phyloP scores from a whole-genome alignment of 2,797 vertebrate genomes.

The Dendrocincla fuliginosa region DNA sequence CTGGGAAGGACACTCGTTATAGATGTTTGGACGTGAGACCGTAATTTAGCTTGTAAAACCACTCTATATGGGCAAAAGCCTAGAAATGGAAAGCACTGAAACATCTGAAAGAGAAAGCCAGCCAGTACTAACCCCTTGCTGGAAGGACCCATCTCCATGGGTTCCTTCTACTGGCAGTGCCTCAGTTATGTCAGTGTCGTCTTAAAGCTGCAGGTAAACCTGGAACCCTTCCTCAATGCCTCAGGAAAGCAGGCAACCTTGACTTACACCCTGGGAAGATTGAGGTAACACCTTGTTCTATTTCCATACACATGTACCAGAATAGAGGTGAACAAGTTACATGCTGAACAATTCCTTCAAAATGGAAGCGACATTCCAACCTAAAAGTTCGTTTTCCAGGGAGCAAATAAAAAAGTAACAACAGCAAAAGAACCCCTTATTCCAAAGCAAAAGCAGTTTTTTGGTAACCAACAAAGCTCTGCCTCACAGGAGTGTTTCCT shows the following conservation, averaged over 20 bases:
- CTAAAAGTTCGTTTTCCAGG: background rate
- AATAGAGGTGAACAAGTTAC: background rate
- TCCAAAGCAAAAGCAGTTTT: background rate
- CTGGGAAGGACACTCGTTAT: background rate
- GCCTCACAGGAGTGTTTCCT: background rate
- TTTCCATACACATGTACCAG: background rate
- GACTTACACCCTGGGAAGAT: background rate
- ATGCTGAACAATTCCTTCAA: background rate
- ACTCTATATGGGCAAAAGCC: background rate
- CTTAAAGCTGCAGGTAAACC: background rate
- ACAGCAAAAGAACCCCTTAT: background rate
- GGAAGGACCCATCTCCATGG: rapidly evolving
- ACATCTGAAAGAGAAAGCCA: background rate
- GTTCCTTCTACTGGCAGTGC: background rate
- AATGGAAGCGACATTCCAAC: background rate
- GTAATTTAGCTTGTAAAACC: background rate
- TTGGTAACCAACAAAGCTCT: background rate
- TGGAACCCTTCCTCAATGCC: background rate
- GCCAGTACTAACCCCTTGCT: background rate
- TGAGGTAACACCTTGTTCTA: background rate
- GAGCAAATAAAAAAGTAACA: background rate
- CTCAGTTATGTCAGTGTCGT: background rate
- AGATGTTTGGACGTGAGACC: background rate
- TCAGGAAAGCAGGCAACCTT: background rate
- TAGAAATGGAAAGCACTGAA: background rate